Evolutionary conservation across 2,797 vertebrate species (phyloP), one percentile per base, ranked within the genome.

Genomic region (Lithobates pipiens): DNA sequence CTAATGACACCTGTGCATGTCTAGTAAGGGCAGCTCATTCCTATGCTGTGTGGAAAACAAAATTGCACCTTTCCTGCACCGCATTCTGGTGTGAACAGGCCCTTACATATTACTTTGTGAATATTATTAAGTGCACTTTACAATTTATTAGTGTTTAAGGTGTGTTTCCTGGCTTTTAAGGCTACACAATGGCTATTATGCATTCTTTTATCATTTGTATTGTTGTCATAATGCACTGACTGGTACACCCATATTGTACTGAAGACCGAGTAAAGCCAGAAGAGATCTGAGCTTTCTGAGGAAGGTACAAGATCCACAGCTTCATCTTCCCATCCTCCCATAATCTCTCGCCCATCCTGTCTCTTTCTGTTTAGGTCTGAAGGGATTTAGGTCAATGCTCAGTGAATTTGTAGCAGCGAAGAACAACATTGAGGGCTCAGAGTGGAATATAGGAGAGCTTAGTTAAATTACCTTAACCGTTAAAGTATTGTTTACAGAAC

Each of bases 331-430:
- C 85, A 46, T 83, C 68, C 80, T 65, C 80, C 76, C 68, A 77
- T 72, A 65, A 82, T 71, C 65, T 15, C 71, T 46, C 42, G 5
- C 34, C 72, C 73, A 65, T 74, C 54, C 67, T 86, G 85, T 86
- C 81, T 79, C 86, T 83, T 80, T 87, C 81, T 87, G 86, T 87
- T 83, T 79, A 84, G 76, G 75, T 80, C 81, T 79, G 81, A 80
- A 80, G 76, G 76, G 86, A 87, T 87, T 87, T 87, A 87, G 86
- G 86, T 87, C 86, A 87, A 46, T 80, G 86, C 81, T 87, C 76
- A 79, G 81, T 71, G 76, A 87, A 86, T 83, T 78, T 83, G 76
- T 70, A 86, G 69, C 86, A 79, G 16, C 54, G 69, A 73, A 80
- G 72, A 8, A 87, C 83, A 76, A 80, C 71, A 70, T 61, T 61